Percentiles rank a stretch among this genome's conserved stretches.
Evolutionary conservation across 2,113 vertebrate species (phyloP).

Genomic region (Melanotaenia duboulayi): DNA sequence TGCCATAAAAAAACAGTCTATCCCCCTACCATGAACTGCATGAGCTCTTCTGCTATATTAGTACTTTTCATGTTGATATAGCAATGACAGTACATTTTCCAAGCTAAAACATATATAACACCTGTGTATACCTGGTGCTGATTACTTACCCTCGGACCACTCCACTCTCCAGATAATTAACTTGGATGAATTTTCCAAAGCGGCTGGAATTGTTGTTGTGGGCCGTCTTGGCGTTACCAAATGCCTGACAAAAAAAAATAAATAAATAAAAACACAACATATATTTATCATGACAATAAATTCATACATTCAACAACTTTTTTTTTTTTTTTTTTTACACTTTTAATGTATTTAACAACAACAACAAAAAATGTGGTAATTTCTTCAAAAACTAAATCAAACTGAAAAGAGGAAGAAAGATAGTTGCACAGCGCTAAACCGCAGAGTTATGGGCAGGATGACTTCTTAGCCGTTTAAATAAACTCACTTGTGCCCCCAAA

Average conservation of each 20-base stretch:
- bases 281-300: no score
- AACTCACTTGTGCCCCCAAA: no score
- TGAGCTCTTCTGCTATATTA: no score
- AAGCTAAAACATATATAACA: neutral
- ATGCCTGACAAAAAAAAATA: conserved; percentile 84
- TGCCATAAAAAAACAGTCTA: no score
- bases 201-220: conserved; percentile 99
- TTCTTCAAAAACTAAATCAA: neutral
- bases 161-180: conserved; percentile 96
- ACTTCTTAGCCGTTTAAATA: neutral
- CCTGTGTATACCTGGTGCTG: neutral
- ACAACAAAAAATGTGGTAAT: no score
- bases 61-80: neutral
- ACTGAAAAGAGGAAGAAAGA: neutral
- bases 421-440: neutral
- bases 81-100: neutral
- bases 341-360: neutral
- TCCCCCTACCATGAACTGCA: no score
- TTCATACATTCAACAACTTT: neutral
- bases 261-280: neutral
- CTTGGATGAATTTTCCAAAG: conserved; percentile 99
- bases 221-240: conserved; percentile 98
- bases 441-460: neutral
- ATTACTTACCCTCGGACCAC: conserved; percentile 94
- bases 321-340: neutral